phyloP scores from a whole-genome alignment of 2,888 invertebrate species.

The Meloe dianella region DNA sequence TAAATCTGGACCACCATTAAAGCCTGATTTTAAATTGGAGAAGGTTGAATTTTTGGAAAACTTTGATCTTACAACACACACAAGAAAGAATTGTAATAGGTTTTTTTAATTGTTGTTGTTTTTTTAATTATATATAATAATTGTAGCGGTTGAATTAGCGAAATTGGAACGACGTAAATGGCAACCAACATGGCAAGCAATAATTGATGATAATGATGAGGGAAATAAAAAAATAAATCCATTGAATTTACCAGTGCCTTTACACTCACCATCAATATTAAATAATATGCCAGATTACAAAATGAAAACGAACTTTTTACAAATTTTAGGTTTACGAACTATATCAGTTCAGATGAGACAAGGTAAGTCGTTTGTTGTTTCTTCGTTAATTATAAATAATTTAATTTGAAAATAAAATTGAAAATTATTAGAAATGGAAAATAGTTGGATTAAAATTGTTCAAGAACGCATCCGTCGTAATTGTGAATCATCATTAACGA shows the following conservation, averaged over 20 bases:
- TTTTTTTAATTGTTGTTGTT: conserved; percentile 18
- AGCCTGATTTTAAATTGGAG: conserved; percentile 60
- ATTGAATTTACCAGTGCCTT: conserved; percentile 62
- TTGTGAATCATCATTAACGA: conserved; percentile 60
- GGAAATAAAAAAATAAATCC: conserved; percentile 41
- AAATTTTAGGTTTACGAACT: conserved; percentile 64
- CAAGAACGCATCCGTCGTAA: conserved; percentile 68
- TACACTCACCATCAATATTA: conserved; percentile 60
- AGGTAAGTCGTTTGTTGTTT: conserved; percentile 58
- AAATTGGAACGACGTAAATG: conserved; percentile 66
- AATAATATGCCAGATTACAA: conserved; percentile 60
- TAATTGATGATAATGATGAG: conserved; percentile 51
- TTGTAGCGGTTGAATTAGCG: conserved; percentile 65
- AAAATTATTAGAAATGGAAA: conserved; percentile 60
- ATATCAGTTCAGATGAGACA: conserved; percentile 65
- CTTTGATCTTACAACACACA: conserved; percentile 69
- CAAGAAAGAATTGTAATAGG: conserved; percentile 68
- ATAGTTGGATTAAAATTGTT: conserved; percentile 68
- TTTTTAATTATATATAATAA: conserved; percentile 16
- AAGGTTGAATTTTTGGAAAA: conserved; percentile 68
- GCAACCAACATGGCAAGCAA: conserved; percentile 52
- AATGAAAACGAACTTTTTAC: conserved; percentile 67
- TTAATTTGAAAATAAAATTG: conserved; percentile 8
- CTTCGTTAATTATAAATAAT: neutral
- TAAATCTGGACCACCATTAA: conserved; percentile 64